Base-by-base conservation (phyloP, 1,140 invertebrate species). In the Panagrolaimus sp. region DNA sequence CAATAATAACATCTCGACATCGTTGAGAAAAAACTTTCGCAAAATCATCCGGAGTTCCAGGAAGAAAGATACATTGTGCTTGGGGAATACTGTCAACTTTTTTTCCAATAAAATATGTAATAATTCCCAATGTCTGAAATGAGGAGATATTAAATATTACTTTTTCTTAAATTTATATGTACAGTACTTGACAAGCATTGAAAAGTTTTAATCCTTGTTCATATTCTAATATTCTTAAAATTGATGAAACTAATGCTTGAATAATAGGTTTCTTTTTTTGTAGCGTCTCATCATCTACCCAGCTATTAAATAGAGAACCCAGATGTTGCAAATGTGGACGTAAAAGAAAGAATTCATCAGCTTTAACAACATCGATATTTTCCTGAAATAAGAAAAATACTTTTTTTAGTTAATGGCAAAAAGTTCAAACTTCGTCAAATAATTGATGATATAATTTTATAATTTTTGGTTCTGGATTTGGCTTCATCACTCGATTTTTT, bases 121-220 rank as follows among this genome's bases (percentile, higher is more conserved):
- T 16, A 13, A 57, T 16, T 20, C 51, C 51, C 3, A 57, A 16
- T 13, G n/a, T 57, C 51, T 57, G 8, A 57, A 57, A n/a, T n/a
- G n/a, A n/a, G n/a, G n/a, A n/a, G n/a, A 1, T 16, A 20, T 16
- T 11, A 57, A 9, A 25, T 57, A 57, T n/a, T 57, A 57, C n/a
- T 25, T 57, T 11, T 57, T 25, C 27, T 25, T 20, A n/a, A n/a
- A 20, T 11, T 57, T 57, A 57, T 27, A 23, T 20, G 31, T 38
- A n/a, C 7, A 38, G 2, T 38, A 57, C 51, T 27, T 57, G 51
- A 16, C 51, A 57, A 57, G 51, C 51, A 23, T 57, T 57, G n/a
- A 57, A 57, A 23, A 57, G 51, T 27, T 57, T 57, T 57, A 57
- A 16, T 4, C 51, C 51, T 23, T 57, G 51, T 57, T 57, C 51